Evolutionary conservation across 2,888 invertebrate genomes (phyloP).

Genomic region (Frankliniella intonsa): DNA sequence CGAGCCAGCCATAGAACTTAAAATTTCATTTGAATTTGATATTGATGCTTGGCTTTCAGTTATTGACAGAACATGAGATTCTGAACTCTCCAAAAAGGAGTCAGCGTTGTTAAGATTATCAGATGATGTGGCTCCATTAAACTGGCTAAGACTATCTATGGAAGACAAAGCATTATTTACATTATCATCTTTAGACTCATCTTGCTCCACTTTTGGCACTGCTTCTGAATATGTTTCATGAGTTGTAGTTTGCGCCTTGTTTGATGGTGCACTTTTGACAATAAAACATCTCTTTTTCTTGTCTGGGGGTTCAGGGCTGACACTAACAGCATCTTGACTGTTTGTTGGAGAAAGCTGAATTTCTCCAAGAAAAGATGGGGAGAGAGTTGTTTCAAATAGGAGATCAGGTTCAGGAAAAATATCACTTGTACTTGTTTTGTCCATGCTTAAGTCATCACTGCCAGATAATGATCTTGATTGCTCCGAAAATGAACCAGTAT

Average conservation of each 20-base stretch:
- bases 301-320: not conserved
- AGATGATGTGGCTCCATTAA: not conserved
- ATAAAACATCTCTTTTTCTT: not conserved
- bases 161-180: not conserved
- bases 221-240: not conserved
- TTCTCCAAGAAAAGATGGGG: not conserved
- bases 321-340: constrained; percentile 16
- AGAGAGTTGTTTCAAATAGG: constrained; percentile 2
- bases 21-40: not conserved
- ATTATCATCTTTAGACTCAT: not conserved
- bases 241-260: not conserved
- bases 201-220: not conserved
- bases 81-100: not conserved
- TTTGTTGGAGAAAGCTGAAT: not conserved
- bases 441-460: not conserved
- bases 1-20: not conserved
- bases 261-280: not conserved
- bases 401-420: not conserved
- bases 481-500: constrained; percentile 1
- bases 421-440: constrained; percentile 7
- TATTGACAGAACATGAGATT: not conserved
- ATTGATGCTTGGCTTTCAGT: not conserved
- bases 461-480: not conserved
- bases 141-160: not conserved
- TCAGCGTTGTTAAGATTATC: not conserved